Conservation (phyloP, 2,113 vertebrate species). For the Sakesphorus luctuosus region DNA sequence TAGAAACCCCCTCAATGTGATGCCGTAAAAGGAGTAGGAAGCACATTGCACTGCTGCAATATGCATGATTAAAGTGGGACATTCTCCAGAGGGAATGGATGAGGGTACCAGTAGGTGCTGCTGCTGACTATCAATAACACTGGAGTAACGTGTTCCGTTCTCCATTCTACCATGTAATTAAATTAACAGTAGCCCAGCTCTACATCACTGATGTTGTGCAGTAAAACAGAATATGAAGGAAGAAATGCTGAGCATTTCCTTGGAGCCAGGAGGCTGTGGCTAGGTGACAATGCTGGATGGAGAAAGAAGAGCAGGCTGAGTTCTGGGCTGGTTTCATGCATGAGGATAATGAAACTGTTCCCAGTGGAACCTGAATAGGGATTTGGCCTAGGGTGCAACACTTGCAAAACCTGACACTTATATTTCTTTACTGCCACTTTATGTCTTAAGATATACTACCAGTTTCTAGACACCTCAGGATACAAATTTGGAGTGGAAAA, state of each 20-base stretch:
- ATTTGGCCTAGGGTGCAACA: background rate
- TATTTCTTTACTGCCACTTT: background rate
- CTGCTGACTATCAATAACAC: background rate
- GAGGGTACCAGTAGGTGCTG: slow-evolving; percentile 11
- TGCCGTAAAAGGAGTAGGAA: background rate
- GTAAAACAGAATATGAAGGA: background rate
- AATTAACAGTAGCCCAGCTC: background rate
- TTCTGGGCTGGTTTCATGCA: background rate
- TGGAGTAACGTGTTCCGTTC: background rate
- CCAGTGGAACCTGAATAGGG: background rate
- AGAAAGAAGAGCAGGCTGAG: background rate
- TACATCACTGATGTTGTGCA: background rate
- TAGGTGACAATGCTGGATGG: background rate
- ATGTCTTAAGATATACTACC: background rate
- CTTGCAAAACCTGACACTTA: background rate
- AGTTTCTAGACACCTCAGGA: background rate
- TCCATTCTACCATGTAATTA: background rate
- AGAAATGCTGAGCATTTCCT: background rate
- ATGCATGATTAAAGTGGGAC: background rate
- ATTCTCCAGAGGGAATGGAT: background rate
- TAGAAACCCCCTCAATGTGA: background rate
- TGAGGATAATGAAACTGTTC: background rate
- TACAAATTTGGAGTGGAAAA: background rate
- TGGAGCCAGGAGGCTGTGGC: background rate
- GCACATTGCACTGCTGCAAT: background rate